A percentile compares a stretch with the other conserved stretches of the same genome.
phyloP scores from a whole-genome alignment of 2,888 invertebrate genomes.

The Carcina quercana region DNA sequence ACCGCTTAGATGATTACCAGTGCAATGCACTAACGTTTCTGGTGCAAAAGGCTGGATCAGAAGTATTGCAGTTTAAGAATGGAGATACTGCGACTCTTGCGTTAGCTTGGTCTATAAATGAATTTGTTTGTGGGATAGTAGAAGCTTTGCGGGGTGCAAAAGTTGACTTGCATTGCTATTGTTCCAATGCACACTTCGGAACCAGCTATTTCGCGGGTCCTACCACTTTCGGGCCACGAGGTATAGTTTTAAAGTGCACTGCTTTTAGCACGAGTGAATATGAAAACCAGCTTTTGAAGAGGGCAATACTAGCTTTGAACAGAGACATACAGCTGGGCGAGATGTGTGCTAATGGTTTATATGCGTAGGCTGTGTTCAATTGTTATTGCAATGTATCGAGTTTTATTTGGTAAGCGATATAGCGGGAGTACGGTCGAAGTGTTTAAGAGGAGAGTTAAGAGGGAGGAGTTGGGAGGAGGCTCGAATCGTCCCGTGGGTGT shows the following conservation, averaged over 20 bases:
- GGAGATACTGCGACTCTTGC: slow-evolving; percentile 39
- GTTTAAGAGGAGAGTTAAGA: neutral
- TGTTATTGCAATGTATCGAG: slow-evolving; percentile 16
- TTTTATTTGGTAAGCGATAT: too few relatives aligned
- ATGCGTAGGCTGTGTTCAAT: neutral
- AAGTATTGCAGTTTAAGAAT: slow-evolving; percentile 36
- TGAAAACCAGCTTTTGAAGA: slow-evolving; percentile 31
- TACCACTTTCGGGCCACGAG: slow-evolving; percentile 33
- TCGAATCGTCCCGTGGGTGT: slow-evolving; percentile 41
- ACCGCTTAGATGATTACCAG: slow-evolving; percentile 26
- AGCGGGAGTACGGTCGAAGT: neutral
- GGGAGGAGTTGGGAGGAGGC: slow-evolving; percentile 7
- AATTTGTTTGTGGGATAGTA: slow-evolving; percentile 38
- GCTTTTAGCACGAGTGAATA: slow-evolving; percentile 34
- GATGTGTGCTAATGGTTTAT: slow-evolving; percentile 25
- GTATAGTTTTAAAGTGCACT: slow-evolving; percentile 32
- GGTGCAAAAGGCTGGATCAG: slow-evolving; percentile 39
- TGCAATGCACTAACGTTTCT: slow-evolving; percentile 40
- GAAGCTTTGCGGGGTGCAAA: slow-evolving; percentile 35
- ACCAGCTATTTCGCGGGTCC: slow-evolving; percentile 50
- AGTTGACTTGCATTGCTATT: slow-evolving; percentile 33
- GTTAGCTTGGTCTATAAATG: slow-evolving; percentile 44
- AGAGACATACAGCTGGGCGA: slow-evolving; percentile 41
- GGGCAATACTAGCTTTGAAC: slow-evolving; percentile 32
- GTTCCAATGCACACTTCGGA: slow-evolving; percentile 44